Evolutionary conservation across 2,113 vertebrate species (phyloP), one percentile per base, ranked within the genome.

Genomic region (Chionomys nivalis): DNA sequence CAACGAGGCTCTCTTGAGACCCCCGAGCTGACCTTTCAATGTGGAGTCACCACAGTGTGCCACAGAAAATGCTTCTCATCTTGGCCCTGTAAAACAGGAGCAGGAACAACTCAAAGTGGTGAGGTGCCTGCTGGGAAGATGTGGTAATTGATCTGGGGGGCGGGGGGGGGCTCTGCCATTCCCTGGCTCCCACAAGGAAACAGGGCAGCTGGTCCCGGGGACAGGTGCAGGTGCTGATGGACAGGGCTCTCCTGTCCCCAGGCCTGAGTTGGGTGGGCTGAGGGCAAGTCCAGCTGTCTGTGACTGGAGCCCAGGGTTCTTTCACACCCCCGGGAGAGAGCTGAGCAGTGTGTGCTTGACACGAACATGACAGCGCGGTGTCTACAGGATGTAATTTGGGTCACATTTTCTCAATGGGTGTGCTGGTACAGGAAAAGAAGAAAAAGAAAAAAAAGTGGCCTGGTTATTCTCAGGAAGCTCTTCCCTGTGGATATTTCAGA

Each of bases 1-100:
- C 0, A 3, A 0, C 1, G 1, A 0, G 39, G 83, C 58, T 49
- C 73, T 61, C 36, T 9, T 3, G 19, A 44, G 61, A 61, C 13
- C 8, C 2, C 1, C 2, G 21, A 21, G 47, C 5, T 23, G 78
- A 26, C 68, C 66, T 89, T 73, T 86, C 2, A 44, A 76, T 36
- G 2, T 5, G 0, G 16, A 28, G 4, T 12, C 3, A 9, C 93
- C 61, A 10, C 0, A 19, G 21, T 44, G 39, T 75, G 24, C 23
- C 94, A 28, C 9, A 3, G 26, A 5, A 65, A 3, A 73, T 61
- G 65, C 19, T 10, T 82, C 0, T 39, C 11, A 5, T 2, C 1
- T 5, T 23, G 17, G 3, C 52, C 36, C 12, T 0, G 13, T 42
- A 89, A 44, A 63, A 16, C 31, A 14, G 58, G 23, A 19, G 36